These are phyloP conservation scores for Pelobates fuscus DNA, from an alignment of 2,113 vertebrate species.

Conservation along the genomic window DNA sequence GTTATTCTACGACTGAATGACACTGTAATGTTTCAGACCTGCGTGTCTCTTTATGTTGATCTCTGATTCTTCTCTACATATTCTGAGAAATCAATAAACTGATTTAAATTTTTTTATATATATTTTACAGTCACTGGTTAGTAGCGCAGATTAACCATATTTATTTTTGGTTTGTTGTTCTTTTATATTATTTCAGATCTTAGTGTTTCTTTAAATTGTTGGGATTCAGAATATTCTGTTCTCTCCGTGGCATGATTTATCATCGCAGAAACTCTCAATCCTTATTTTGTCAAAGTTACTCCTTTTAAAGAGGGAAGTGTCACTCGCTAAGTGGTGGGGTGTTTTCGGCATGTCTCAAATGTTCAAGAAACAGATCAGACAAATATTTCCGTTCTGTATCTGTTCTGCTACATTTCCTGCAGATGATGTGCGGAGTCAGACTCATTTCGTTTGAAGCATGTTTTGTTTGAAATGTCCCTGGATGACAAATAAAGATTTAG, in stretches of 20 bases:
- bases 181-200: too few species aligned
- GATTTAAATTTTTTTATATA: too few species aligned
- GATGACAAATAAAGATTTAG: slow-evolving; percentile 8
- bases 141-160: too few species aligned
- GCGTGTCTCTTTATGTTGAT: too few species aligned
- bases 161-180: too few species aligned
- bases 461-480: slow-evolving; percentile 29
- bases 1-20: too few species aligned
- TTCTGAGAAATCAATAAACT: neutral
- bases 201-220: neutral
- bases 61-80: too few species aligned
- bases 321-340: slow-evolving; percentile 12
- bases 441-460: slow-evolving; percentile 35
- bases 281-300: neutral
- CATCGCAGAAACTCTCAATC: neutral
- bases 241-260: neutral
- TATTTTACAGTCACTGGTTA: too few species aligned
- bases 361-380: slow-evolving; percentile 36
- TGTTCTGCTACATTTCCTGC: slow-evolving; percentile 46
- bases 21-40: too few species aligned
- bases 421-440: slow-evolving; percentile 28
- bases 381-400: slow-evolving; percentile 49
- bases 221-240: neutral
- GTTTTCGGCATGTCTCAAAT: slow-evolving; percentile 11
- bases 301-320: slow-evolving; percentile 7